Percentiles rank a stretch among this genome's conserved stretches.
phyloP scores from a whole-genome alignment of 2,888 invertebrate species.

The Oscheius myriophilus region DNA sequence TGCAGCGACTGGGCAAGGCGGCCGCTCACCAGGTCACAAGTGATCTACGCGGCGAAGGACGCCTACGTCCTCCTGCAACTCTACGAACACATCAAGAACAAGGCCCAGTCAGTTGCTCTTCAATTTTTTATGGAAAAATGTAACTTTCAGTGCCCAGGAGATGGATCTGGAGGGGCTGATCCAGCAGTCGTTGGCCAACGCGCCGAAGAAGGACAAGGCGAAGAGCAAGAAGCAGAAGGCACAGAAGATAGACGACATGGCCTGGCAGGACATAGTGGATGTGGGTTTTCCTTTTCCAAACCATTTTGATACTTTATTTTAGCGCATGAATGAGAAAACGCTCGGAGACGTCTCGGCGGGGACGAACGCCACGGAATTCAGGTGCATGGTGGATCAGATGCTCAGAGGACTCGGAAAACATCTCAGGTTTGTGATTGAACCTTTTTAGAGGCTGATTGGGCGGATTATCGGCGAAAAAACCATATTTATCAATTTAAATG shows the following conservation, averaged over 20 bases:
- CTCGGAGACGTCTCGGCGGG: neutral
- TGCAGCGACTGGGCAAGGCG: slow-evolving; percentile 47
- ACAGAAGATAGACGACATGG: slow-evolving; percentile 27
- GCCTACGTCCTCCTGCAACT: slow-evolving; percentile 44
- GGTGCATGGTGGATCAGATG: slow-evolving; percentile 49
- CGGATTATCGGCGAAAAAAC: too few species aligned
- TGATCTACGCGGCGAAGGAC: slow-evolving; percentile 51
- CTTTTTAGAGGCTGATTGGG: too few species aligned
- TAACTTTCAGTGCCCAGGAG: slow-evolving; percentile 1
- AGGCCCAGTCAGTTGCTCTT: slow-evolving; percentile 2
- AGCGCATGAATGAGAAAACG: slow-evolving; percentile 10
- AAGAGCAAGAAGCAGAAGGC: slow-evolving; percentile 15
- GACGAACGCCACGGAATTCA: slow-evolving; percentile 34
- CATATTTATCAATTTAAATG: too few species aligned
- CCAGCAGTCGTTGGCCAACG: slow-evolving; percentile 8
- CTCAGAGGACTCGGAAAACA: slow-evolving; percentile 49
- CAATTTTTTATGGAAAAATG: neutral
- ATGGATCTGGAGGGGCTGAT: slow-evolving; percentile 3
- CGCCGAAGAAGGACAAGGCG: slow-evolving; percentile 21
- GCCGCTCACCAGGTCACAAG: slow-evolving; percentile 41
- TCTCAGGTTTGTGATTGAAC: too few species aligned
- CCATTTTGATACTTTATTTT: neutral
- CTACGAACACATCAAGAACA: slow-evolving; percentile 32
- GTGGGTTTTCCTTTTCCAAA: neutral
- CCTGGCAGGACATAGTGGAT: slow-evolving; percentile 25